Evolutionary conservation across 2,888 invertebrate genomes (phyloP).

Genomic region (Drosophila suboccidentalis): DNA sequence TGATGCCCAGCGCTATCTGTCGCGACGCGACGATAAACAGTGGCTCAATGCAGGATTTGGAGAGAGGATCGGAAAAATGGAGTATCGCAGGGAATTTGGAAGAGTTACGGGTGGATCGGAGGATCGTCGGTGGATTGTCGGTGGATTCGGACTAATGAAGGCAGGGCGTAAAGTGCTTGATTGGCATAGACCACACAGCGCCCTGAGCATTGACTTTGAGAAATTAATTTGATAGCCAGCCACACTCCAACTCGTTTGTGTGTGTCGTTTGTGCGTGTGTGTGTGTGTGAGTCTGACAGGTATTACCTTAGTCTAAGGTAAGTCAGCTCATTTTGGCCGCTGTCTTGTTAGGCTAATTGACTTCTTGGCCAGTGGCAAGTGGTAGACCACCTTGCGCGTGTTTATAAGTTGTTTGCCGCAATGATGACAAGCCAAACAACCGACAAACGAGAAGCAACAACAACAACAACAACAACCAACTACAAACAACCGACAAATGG

Average conservation of each 20-base stretch:
- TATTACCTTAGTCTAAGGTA: constrained; percentile 45
- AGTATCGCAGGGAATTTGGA: constrained; percentile 1
- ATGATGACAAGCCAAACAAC: constrained; percentile 58
- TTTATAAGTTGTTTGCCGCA: constrained; percentile 61
- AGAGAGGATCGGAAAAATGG: constrained; percentile 2
- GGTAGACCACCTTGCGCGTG: constrained; percentile 71
- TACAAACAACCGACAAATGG: constrained; percentile 19
- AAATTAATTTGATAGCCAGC: constrained; percentile 68
- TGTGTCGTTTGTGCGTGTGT: constrained; percentile 4
- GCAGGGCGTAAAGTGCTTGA: constrained; percentile 79
- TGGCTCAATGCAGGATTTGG: constrained; percentile 14
- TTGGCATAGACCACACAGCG: constrained; percentile 79
- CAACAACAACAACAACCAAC: constrained; percentile 11
- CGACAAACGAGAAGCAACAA: constrained; percentile 21
- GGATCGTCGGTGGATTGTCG: constrained; percentile 4
- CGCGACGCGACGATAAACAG: constrained; percentile 53
- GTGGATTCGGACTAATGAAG: constrained; percentile 65
- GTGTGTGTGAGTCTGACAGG: constrained; percentile 29
- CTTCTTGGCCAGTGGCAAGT: constrained; percentile 57
- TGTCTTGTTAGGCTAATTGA: constrained; percentile 85
- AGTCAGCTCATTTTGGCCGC: constrained; percentile 55
- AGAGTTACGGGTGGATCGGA: constrained; percentile 1
- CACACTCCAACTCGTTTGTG: constrained; percentile 30
- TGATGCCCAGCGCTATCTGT: constrained; percentile 57
- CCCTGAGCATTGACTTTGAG: constrained; percentile 50